A percentile compares a stretch with the other conserved stretches of the same genome.
Evolutionary conservation across 2,888 invertebrate genomes (phyloP).

Genomic region (Ephialtes manifestator): DNA sequence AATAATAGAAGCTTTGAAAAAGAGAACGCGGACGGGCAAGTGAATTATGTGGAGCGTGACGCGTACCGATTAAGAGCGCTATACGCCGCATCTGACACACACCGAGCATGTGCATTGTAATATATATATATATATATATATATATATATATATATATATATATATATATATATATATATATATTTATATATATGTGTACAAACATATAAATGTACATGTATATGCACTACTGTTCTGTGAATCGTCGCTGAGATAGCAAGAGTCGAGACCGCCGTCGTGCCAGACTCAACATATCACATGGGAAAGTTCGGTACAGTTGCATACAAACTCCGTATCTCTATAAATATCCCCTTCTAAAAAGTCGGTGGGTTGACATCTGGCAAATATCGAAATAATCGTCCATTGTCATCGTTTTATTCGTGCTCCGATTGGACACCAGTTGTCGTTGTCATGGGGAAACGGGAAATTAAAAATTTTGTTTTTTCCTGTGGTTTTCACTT

Average conservation of each 20-base stretch:
- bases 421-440: no score
- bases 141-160: conserved; percentile 6
- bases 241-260: conserved; percentile 64
- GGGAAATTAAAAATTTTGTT: no score
- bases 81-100: conserved; percentile 23
- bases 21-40: conserved; percentile 61
- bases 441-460: no score
- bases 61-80: conserved; percentile 67
- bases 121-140: conserved; percentile 16
- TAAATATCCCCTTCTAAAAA: not conserved
- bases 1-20: conserved; percentile 80
- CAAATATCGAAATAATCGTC: no score
- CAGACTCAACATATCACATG: conserved; percentile 58
- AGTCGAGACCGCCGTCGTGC: conserved; percentile 52
- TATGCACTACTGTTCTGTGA: conserved; percentile 32
- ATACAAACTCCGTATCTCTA: not conserved
- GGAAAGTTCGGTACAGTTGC: conserved; percentile 52
- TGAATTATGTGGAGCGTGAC: conserved; percentile 79
- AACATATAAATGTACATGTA: conserved; percentile 22
- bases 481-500: no score
- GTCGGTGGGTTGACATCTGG: no score
- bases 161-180: not conserved
- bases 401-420: no score
- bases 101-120: conserved; percentile 2
- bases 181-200: not conserved